These are phyloP conservation scores for Malurus elegans DNA, from an alignment of 2,113 vertebrate species.

Conservation along the genomic window DNA sequence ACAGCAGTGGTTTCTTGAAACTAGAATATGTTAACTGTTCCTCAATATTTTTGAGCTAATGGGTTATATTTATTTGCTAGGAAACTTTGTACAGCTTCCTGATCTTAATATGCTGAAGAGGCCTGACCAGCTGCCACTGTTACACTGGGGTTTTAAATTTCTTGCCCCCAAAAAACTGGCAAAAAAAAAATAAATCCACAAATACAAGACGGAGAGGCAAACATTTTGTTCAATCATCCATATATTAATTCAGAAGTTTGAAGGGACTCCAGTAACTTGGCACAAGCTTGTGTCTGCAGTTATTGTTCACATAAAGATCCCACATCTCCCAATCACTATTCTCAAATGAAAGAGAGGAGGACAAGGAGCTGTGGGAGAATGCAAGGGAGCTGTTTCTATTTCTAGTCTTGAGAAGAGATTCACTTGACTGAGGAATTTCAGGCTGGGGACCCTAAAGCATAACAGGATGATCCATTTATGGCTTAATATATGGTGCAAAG, in stretches of 20 bases:
- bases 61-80: conserved; percentile 36
- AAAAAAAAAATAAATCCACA: neutral
- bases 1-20: conserved; percentile 72
- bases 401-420: neutral
- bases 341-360: neutral
- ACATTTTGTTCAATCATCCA: neutral
- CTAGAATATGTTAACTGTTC: conserved; percentile 53
- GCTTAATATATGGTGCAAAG: conserved; percentile 43
- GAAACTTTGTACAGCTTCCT: conserved; percentile 54
- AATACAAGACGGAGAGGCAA: neutral
- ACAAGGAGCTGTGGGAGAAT: neutral
- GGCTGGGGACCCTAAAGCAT: conserved; percentile 18
- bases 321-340: neutral
- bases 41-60: conserved; percentile 46
- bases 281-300: neutral
- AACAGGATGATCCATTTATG: conserved; percentile 59
- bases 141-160: neutral
- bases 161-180: neutral
- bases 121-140: neutral
- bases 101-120: neutral
- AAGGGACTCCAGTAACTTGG: conserved; percentile 13
- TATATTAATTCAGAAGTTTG: conserved; percentile 37
- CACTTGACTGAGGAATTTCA: conserved; percentile 3
- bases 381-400: neutral
- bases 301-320: neutral